A percentile compares a stretch with the other conserved stretches of the same genome.
Evolutionary conservation across 2,888 invertebrate species (phyloP).

Genomic region (Oeneis ivallda): DNA sequence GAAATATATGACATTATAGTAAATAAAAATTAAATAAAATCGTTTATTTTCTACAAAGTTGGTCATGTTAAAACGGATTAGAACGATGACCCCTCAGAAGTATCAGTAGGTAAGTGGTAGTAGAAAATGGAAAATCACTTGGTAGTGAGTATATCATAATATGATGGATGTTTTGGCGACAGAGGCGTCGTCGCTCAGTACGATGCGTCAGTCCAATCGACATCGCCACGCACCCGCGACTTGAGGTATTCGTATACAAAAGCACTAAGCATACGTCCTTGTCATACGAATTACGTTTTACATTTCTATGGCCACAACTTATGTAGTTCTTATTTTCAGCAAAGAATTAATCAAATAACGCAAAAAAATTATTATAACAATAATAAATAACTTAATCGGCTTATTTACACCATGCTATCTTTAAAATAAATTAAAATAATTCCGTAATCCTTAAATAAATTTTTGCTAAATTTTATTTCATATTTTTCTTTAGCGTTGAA

Average conservation of each 20-base stretch:
- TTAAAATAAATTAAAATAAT: neutral
- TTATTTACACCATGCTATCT: neutral
- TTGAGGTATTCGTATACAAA: constrained; percentile 48
- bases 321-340: neutral
- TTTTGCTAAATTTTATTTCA: neutral
- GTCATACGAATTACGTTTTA: constrained; percentile 44
- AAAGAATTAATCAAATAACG: neutral
- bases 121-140: too few relatives aligned
- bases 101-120: neutral
- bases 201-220: constrained; percentile 75
- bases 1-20: too few relatives aligned
- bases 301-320: constrained; percentile 46
- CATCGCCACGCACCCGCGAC: constrained; percentile 57
- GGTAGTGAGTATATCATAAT: too few relatives aligned
- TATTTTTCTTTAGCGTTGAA: too few relatives aligned
- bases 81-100: too few relatives aligned
- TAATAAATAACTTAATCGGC: neutral
- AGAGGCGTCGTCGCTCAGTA: constrained; percentile 72
- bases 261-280: constrained; percentile 41
- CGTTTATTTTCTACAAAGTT: too few relatives aligned
- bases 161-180: constrained; percentile 46
- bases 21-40: too few relatives aligned
- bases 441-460: neutral
- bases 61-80: too few relatives aligned
- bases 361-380: too few relatives aligned